A percentile compares a stretch with the other conserved stretches of the same genome.
Conservation (phyloP, 2,113 vertebrate genomes). For the Tychaedon coryphoeus region DNA sequence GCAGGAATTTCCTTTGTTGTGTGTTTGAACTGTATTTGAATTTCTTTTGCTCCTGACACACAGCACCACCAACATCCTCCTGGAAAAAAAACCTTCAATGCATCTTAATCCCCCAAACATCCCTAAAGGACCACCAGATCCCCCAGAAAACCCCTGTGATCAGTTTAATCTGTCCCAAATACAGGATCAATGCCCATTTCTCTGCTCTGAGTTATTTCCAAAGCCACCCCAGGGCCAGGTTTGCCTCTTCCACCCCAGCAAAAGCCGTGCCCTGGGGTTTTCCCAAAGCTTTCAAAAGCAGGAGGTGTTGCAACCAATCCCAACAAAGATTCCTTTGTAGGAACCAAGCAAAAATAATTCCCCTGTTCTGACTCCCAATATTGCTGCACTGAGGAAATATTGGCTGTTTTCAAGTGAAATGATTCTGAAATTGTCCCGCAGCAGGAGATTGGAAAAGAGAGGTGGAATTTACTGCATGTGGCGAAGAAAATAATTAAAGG, state of each 20-base stretch:
- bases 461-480: not conserved
- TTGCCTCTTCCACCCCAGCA: not conserved
- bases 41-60: not conserved
- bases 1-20: not conserved
- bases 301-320: constrained; percentile 10
- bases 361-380: not conserved
- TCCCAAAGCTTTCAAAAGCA: not conserved
- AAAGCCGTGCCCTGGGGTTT: not conserved
- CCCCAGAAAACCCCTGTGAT: not conserved
- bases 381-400: not conserved
- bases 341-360: not conserved
- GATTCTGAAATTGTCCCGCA: not conserved
- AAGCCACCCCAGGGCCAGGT: not conserved
- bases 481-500: not conserved
- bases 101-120: not conserved
- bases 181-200: not conserved
- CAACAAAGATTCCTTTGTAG: constrained; percentile 34
- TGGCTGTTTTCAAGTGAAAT: not conserved
- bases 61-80: not conserved
- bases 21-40: not conserved
- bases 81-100: not conserved
- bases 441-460: not conserved
- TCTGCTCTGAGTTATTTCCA: fast-evolving
- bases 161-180: not conserved
- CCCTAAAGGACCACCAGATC: not conserved